Evolutionary conservation across 2,888 invertebrate genomes (phyloP), one percentile per base, ranked within the genome.

Genomic region (Drosophila acutilabella): DNA sequence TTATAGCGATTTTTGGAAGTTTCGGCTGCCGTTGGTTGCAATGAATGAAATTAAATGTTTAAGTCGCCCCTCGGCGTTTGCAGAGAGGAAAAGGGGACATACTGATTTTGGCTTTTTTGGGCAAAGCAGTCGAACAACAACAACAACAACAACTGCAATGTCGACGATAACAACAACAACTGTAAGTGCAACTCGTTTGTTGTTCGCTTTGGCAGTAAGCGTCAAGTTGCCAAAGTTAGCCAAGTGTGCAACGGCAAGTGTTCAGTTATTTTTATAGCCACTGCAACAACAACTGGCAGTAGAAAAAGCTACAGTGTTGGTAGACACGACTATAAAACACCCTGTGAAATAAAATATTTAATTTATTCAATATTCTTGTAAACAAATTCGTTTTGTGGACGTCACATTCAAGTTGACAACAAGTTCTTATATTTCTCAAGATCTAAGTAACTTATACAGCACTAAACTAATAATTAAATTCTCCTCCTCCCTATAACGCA

Each of bases 241-340:
- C 89, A 89, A 83, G 89, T 87, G 83, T 87, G 83, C 83, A 88
- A 80, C 72, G 89, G 89, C 83, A 83, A 83, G 83, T 83, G 87
- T 88, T 83, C 81, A 80, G 89, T 83, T 83, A 88, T 83, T 83
- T 88, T 83, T 86, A 88, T 86, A 83, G 89, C 61, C 74, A 74
- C 64, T 74, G 68, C 67, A 50, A 41, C 66, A 48, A 40, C 58
- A 52, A 33, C 38, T 30, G 30, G 8, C 8, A 30, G 8, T 7
- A 30, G 30, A 30, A 50, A 51, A 45, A 51, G 51, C 57, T 56
- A 53, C 59, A 59, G 50, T 47, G 13, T 2, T 4, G 11, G 4
- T 0, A 13, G 36, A 36, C 11, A 13, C 13, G 36, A 13, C 36
- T 13, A 5, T 8, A 36, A 36, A 13, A 13, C 0, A 13, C 36